These are phyloP conservation scores for Indicator maculatus DNA, from an alignment of 2,113 vertebrate species.

Conservation along the genomic window DNA sequence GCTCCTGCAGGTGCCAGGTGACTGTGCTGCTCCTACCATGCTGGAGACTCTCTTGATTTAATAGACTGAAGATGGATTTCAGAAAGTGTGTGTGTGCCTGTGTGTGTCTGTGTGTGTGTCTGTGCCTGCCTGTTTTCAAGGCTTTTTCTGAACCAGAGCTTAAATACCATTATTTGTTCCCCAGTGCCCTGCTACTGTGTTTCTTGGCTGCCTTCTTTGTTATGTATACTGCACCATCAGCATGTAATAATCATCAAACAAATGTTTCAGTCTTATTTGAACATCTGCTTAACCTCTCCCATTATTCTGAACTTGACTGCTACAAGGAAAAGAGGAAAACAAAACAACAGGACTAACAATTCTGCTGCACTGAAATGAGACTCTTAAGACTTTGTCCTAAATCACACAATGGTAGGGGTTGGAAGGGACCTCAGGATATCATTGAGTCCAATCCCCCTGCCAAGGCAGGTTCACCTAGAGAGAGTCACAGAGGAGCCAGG, in stretches of 20 bases:
- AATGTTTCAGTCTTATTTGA: background rate
- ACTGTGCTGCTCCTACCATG: background rate
- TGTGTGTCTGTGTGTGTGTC: too few relatives aligned
- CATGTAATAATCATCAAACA: background rate
- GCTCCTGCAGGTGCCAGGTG: background rate
- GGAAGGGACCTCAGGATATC: too few relatives aligned
- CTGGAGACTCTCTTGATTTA: background rate
- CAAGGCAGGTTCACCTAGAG: too few relatives aligned
- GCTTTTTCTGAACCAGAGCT: background rate
- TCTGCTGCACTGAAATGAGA: background rate
- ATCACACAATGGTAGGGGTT: too few relatives aligned
- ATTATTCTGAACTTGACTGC: background rate
- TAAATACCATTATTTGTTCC: background rate
- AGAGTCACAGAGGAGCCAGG: too few relatives aligned
- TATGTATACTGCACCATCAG: background rate
- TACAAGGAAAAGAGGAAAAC: background rate
- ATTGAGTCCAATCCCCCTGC: too few relatives aligned
- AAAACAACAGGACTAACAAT: background rate
- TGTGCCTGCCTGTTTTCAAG: background rate
- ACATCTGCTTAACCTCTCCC: slow-evolving; percentile 1
- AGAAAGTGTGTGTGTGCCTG: background rate
- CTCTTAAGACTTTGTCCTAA: background rate
- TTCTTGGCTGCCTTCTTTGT: background rate
- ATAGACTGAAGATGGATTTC: background rate
- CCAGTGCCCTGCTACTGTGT: background rate